Evolutionary conservation across 2,888 invertebrate species (phyloP).

Genomic region (Cantharis rufa): DNA sequence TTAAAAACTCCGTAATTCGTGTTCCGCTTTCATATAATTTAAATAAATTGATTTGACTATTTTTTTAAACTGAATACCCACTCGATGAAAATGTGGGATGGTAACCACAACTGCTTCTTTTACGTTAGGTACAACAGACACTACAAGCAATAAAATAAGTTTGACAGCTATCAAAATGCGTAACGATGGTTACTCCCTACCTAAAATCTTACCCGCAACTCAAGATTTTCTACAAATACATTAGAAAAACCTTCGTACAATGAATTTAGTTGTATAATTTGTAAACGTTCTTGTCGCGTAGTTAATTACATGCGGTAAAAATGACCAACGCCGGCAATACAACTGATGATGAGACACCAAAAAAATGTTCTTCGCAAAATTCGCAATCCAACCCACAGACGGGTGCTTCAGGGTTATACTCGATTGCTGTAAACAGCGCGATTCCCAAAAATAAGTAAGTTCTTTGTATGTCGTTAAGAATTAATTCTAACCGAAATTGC

Average conservation of each 20-base stretch:
- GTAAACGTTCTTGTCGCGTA: background rate
- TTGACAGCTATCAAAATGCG: background rate
- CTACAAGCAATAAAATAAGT: background rate
- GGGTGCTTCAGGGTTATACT: background rate
- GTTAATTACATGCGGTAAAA: background rate
- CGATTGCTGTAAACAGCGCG: conserved; percentile 38
- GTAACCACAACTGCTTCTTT: background rate
- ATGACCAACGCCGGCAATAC: background rate
- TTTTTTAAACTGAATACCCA: too few relatives aligned
- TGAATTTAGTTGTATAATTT: background rate
- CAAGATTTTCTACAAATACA: background rate
- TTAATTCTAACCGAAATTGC: background rate
- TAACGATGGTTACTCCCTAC: conserved; percentile 3
- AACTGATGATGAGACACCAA: background rate
- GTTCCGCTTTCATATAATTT: too few relatives aligned
- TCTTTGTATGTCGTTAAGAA: background rate
- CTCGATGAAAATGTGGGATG: too few relatives aligned
- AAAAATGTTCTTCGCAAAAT: background rate
- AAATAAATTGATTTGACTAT: too few relatives aligned
- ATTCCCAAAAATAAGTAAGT: conserved; percentile 43
- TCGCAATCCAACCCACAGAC: background rate
- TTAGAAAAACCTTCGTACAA: background rate
- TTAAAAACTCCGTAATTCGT: too few relatives aligned
- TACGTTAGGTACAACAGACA: background rate
- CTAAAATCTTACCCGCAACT: background rate